Conservation (phyloP, 2,113 vertebrate genomes). For the Zootoca vivipara region DNA sequence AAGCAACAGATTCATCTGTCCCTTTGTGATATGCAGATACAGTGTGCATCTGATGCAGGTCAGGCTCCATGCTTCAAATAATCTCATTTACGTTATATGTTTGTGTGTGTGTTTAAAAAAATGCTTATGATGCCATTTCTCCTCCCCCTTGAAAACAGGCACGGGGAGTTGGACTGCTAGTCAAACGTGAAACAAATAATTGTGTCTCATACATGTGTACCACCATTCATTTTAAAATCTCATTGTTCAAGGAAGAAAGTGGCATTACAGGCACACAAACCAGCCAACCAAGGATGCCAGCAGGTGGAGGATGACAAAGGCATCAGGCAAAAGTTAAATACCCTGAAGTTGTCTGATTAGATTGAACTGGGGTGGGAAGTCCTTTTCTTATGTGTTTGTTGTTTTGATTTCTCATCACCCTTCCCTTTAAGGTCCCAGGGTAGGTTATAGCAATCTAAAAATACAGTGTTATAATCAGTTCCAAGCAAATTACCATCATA, state of each 20-base stretch:
- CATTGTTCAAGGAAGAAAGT: neutral
- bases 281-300: neutral
- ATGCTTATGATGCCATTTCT: too few relatives aligned
- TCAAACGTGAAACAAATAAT: neutral
- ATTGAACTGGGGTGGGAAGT: too few relatives aligned
- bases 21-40: slow-evolving; percentile 20
- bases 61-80: neutral
- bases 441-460: too few relatives aligned
- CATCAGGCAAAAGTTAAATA: neutral
- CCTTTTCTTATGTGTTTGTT: too few relatives aligned
- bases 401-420: too few relatives aligned
- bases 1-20: too few relatives aligned
- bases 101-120: too few relatives aligned
- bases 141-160: neutral
- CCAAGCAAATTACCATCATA: too few relatives aligned
- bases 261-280: neutral
- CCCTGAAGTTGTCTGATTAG: neutral
- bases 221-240: neutral
- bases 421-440: too few relatives aligned
- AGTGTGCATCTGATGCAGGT: neutral
- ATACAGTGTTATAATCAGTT: too few relatives aligned
- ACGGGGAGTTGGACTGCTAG: neutral
- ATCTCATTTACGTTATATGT: too few relatives aligned
- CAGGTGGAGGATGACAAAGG: neutral
- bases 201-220: neutral